Evolutionary conservation across 2,888 invertebrate species (phyloP).

Genomic region (Agelastica alni): DNA sequence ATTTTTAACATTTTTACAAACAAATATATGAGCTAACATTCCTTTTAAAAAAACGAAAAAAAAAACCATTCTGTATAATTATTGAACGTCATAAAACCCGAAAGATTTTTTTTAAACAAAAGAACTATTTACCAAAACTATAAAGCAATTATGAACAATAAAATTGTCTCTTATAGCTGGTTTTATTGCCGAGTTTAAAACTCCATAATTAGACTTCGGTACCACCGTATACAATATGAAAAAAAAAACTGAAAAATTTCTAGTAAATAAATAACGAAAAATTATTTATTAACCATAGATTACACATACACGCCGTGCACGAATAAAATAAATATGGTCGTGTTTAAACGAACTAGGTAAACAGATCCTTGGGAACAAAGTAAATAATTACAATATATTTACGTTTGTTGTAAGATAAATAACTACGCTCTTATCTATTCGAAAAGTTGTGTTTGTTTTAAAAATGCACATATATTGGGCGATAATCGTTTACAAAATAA

Average conservation of each 20-base stretch:
- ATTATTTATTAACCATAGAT: conserved; percentile 34
- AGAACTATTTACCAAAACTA: conserved; percentile 16
- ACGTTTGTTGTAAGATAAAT: conserved; percentile 30
- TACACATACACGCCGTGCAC: neutral
- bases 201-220: conserved; percentile 27
- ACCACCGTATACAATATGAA: conserved; percentile 22
- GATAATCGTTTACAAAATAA: conserved; percentile 18
- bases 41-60: no score
- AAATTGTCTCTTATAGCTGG: conserved; percentile 27
- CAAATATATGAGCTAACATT: no score
- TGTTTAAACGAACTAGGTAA: conserved; percentile 20
- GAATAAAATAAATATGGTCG: conserved; percentile 16
- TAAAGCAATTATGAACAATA: conserved; percentile 29
- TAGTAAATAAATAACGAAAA: conserved; percentile 36
- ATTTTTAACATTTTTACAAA: no score
- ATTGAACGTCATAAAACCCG: conserved; percentile 9
- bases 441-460: conserved; percentile 21
- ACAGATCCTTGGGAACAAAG: conserved; percentile 21
- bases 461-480: conserved; percentile 19
- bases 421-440: conserved; percentile 29
- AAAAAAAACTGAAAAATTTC: conserved; percentile 33
- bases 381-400: conserved; percentile 34
- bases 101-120: conserved; percentile 3
- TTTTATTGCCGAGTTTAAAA: conserved; percentile 33
- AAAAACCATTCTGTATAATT: no score